Conservation (phyloP, 1,140 invertebrate genomes). For the Ladona fulva region DNA sequence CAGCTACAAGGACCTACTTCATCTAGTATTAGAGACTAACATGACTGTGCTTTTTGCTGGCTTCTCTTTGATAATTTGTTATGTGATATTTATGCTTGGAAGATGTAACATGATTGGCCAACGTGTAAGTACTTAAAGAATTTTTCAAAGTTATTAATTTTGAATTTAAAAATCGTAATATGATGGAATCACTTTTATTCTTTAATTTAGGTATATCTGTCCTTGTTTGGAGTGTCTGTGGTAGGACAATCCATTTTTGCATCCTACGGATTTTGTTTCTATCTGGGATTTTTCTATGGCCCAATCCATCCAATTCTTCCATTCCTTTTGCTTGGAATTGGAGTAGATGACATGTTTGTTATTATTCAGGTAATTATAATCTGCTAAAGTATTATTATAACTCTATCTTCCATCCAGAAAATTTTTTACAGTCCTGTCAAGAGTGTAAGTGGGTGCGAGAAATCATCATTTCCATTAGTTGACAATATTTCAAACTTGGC, state of each 20-base stretch:
- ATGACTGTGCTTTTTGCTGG: constrained; percentile 42
- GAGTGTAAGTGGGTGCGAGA: no score
- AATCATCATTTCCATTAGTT: no score
- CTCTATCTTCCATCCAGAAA: no score
- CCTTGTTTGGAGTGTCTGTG: constrained; percentile 41
- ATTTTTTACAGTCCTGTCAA: no score
- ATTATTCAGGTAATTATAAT: constrained; percentile 36
- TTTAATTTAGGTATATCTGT: constrained; percentile 33
- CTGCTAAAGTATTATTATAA: constrained; percentile 4
- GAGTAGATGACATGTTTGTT: constrained; percentile 46
- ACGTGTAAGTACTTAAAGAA: constrained; percentile 33
- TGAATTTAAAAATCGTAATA: background rate
- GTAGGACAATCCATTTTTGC: constrained; percentile 43
- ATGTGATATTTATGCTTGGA: constrained; percentile 46
- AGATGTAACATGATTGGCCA: constrained; percentile 45
- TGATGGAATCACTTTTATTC: background rate
- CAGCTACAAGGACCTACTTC: constrained; percentile 36
- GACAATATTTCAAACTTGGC: no score
- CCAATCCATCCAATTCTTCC: constrained; percentile 48
- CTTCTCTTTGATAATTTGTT: constrained; percentile 43
- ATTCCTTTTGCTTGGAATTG: constrained; percentile 46
- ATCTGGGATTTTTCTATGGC: constrained; percentile 43
- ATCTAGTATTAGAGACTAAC: constrained; percentile 40
- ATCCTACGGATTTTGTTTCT: constrained; percentile 45
- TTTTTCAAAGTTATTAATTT: background rate